Percentiles rank a stretch among this genome's conserved stretches.
Evolutionary conservation across 2,888 invertebrate genomes (phyloP).

Genomic region (Hedya salicella): DNA sequence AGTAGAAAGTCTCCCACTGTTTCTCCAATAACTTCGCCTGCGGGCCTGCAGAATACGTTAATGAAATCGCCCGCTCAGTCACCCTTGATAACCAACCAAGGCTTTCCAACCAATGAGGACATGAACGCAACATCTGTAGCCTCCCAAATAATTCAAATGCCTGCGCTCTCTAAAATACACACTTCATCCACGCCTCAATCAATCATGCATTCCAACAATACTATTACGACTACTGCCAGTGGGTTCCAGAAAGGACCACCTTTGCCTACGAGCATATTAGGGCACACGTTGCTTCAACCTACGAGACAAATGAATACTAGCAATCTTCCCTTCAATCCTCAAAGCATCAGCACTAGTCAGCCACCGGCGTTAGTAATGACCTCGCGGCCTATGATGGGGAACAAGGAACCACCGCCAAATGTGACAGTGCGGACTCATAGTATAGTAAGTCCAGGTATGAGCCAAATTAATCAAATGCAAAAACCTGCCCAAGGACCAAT

Average conservation of each 20-base stretch:
- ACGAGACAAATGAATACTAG: conserved; percentile 71
- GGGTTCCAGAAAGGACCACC: conserved; percentile 71
- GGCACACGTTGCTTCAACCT: conserved; percentile 78
- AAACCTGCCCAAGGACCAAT: conserved; percentile 69
- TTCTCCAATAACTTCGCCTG: conserved; percentile 77
- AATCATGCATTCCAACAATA: conserved; percentile 72
- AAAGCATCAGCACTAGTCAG: conserved; percentile 80
- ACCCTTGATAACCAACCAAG: conserved; percentile 69
- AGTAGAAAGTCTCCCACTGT: conserved; percentile 78
- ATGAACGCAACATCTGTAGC: conserved; percentile 60
- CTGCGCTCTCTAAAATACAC: conserved; percentile 79
- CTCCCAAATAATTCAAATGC: conserved; percentile 82
- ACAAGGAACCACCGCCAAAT: conserved; percentile 75
- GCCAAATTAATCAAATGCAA: conserved; percentile 72
- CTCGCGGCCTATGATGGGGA: conserved; percentile 71
- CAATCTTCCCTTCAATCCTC: conserved; percentile 71
- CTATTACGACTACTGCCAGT: conserved; percentile 72
- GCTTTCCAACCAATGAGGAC: conserved; percentile 65
- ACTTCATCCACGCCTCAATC: conserved; percentile 62
- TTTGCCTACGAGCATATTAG: conserved; percentile 77
- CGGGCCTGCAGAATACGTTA: conserved; percentile 65
- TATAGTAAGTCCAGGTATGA: conserved; percentile 73
- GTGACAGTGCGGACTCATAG: conserved; percentile 79
- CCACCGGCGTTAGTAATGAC: conserved; percentile 83
- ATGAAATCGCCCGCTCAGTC: conserved; percentile 79